Evolutionary conservation across 35 echinoderm and acorn worm species (phyloP), one percentile per base, ranked within the genome.

Genomic region (Amphiura filiformis): DNA sequence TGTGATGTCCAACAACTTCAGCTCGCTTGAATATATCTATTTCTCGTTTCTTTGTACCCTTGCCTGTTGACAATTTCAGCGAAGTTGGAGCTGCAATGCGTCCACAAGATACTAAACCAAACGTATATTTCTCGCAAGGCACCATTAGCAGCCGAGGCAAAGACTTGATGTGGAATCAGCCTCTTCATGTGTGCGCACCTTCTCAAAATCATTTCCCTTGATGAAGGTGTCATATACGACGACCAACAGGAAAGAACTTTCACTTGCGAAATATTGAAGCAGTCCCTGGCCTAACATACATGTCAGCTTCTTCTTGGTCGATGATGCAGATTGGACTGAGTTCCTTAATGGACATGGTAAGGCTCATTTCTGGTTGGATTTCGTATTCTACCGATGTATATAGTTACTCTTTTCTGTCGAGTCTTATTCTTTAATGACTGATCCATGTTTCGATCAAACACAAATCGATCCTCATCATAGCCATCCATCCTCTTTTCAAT

Each of bases 91-190:
- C 32, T 39, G 36, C 75, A 40, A 39, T 78, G 84, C 17, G 37
- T 77, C 65, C 84, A 86, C 84, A 39, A 76, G 57, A 86, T 86
- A 56, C 84, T 76, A 86, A 39, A 76, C 83, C 84, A 86, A 57
- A 86, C 84, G 56, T 26, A 64, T 65, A 86, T 86, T 86, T 86
- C 11, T 86, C 38, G 84, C 57, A 31, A 3, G 64, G 84, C 84
- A 75, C 57, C 84, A 76, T 31, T 86, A 86, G 84, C 83, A 85
- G 82, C 47, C 70, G 49, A 64, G 23, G 56, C 83, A 85, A 85
- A 22, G 83, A 85, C 83, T 85, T 85, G 83, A 85, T 85, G 18
- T 14, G 83, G 82, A 75, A 85, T 85, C 83, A 75, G 83, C 83
- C 35, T 85, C 83, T 75, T 85, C 83, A 75, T 85, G 49, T 31